These are phyloP conservation scores for Mesembrinibis cayennensis DNA, from an alignment of 2,113 vertebrate genomes.

Conservation along the genomic window DNA sequence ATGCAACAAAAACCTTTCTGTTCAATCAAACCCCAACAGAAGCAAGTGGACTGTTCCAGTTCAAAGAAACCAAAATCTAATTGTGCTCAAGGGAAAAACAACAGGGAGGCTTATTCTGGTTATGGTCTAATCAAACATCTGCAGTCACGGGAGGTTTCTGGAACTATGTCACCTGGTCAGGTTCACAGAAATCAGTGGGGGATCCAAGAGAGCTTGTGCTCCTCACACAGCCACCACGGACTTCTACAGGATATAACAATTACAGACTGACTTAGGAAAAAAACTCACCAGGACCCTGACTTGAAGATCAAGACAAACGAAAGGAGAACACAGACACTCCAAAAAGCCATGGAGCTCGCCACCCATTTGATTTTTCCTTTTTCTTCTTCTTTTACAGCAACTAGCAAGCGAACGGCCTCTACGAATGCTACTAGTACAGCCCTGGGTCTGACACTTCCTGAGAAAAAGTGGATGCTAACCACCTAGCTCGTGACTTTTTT, in stretches of 20 bases:
- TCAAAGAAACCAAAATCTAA: background rate
- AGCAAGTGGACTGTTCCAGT: background rate
- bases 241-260: background rate
- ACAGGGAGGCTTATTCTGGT: background rate
- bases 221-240: background rate
- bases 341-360: background rate
- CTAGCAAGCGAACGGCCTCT: background rate
- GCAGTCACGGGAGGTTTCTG: background rate
- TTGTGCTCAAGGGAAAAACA: background rate
- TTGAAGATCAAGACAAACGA: background rate
- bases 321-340: background rate
- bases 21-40: background rate
- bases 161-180: background rate
- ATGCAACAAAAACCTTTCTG: background rate
- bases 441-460: background rate
- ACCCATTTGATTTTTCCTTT: background rate
- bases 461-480: background rate
- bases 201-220: background rate
- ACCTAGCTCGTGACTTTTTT: background rate
- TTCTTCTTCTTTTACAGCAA: background rate
- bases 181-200: background rate
- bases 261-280: background rate
- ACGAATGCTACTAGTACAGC: background rate
- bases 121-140: background rate
- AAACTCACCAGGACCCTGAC: background rate